Conservation (phyloP, 2,888 invertebrate species). For the Tricholauxania praeusta region DNA sequence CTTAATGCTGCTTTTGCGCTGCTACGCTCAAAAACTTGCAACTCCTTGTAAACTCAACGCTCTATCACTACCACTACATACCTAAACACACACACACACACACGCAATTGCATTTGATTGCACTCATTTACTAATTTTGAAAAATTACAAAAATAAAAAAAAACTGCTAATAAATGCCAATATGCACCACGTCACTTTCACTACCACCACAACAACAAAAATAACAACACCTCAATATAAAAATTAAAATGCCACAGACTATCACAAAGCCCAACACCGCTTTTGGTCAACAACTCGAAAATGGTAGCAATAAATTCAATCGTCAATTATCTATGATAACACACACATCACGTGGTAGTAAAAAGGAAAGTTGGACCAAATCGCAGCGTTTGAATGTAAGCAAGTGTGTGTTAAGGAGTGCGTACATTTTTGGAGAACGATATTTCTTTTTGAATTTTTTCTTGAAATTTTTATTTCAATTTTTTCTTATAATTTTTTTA, state of each 20-base stretch:
- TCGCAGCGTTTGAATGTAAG: constrained; percentile 85
- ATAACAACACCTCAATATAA: constrained; percentile 5
- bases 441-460: constrained; percentile 16
- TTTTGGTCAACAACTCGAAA: constrained; percentile 75
- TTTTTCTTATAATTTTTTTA: constrained; percentile 5
- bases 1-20: constrained; percentile 50
- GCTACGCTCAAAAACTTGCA: neutral
- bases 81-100: constrained; percentile 12
- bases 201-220: constrained; percentile 26
- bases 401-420: constrained; percentile 43
- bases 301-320: constrained; percentile 73
- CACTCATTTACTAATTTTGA: constrained; percentile 10
- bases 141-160: neutral
- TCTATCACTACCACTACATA: constrained; percentile 9
- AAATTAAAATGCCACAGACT: constrained; percentile 44
- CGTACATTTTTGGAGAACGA: neutral
- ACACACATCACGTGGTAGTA: constrained; percentile 70
- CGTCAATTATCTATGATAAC: constrained; percentile 77
- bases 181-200: neutral
- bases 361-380: constrained; percentile 76
- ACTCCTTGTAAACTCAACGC: constrained; percentile 9
- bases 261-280: constrained; percentile 70
- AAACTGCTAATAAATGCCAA: neutral
- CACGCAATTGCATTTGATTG: constrained; percentile 18
- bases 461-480: constrained; percentile 24